phyloP scores from a whole-genome alignment of 2,888 invertebrate genomes.

The Platycnemis pennipes region DNA sequence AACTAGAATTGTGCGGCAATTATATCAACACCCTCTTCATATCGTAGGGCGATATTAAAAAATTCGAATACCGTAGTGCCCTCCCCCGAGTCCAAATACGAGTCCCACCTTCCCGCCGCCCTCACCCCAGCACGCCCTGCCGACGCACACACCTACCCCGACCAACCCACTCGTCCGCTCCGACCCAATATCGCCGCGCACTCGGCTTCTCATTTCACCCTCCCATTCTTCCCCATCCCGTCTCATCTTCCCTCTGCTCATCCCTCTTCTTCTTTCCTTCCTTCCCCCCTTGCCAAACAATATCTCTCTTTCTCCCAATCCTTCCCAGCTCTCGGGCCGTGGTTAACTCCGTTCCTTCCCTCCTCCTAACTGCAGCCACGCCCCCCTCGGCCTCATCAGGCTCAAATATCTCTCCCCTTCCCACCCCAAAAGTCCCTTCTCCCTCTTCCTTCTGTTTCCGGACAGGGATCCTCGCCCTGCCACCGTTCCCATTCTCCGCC shows the following conservation, averaged over 20 bases:
- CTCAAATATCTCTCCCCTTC: not conserved
- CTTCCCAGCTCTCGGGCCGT: not conserved
- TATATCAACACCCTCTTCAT: not conserved
- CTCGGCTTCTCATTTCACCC: not conserved
- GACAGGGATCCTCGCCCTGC: not conserved
- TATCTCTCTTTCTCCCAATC: not conserved
- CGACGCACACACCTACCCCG: not conserved
- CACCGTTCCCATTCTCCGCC: not conserved
- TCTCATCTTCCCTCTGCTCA: not conserved
- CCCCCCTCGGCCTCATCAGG: not conserved
- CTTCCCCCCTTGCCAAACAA: not conserved
- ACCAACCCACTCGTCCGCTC: not conserved
- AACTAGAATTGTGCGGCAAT: too few relatives aligned
- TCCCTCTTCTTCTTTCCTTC: not conserved
- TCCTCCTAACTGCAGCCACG: not conserved
- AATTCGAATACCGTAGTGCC: not conserved
- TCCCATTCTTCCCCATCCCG: conserved; percentile 17
- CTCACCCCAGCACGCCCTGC: not conserved
- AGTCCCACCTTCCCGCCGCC: too few relatives aligned
- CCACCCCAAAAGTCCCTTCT: not conserved
- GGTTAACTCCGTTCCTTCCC: not conserved
- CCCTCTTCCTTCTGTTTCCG: not conserved
- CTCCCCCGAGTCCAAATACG: too few relatives aligned
- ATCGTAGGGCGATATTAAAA: not conserved
- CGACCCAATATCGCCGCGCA: not conserved